Evolutionary conservation across 2,797 vertebrate species (phyloP), one percentile per base, ranked within the genome.

Genomic region (Pristis pectinata): DNA sequence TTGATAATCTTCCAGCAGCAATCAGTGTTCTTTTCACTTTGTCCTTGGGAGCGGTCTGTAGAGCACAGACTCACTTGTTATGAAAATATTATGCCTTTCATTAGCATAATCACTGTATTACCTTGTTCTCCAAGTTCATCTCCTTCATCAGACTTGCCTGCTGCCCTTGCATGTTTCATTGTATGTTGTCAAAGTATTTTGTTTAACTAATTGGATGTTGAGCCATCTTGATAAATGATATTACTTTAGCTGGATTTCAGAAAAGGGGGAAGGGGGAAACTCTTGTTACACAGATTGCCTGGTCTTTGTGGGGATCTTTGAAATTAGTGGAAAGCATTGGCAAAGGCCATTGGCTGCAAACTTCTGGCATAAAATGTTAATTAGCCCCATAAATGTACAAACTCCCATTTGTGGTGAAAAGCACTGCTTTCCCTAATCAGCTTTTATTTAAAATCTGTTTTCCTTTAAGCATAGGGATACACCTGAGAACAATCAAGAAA

Each of bases 401-500:
- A 37, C 91, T 64, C 19, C 17, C 91, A 22, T 41, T 74, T 67
- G 67, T 49, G 11, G 44, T 17, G 92, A 72, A 72, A 64, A 70
- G 91, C 67, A 17, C 27, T 49, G 27, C 24, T 74, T 72, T 94
- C 30, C 19, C 44, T 34, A 53, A 49, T 70, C 37, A 72, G 19
- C 44, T 9, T 76, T 34, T 67, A 41, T 59, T 53, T 76, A 53
- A 76, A n/a, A 19, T 19, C 95, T 95, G 95, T 96, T 95, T 95
- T 80, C 61, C 70, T 27, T 96, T 59, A 95, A 98, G 98, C 98
- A 99, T 95, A 98, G 98, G 97, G 98, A 99, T 95, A 98, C 98
- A 95, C 97, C 98, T 95, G 98, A 98, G 95, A 99, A 99, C 97
- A 99, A 99, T 95, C 95, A 98, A 95, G 98, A 98, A 95, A 99